Conservation (phyloP, 92 coral and sea anemone species). For the Porites lobata region DNA sequence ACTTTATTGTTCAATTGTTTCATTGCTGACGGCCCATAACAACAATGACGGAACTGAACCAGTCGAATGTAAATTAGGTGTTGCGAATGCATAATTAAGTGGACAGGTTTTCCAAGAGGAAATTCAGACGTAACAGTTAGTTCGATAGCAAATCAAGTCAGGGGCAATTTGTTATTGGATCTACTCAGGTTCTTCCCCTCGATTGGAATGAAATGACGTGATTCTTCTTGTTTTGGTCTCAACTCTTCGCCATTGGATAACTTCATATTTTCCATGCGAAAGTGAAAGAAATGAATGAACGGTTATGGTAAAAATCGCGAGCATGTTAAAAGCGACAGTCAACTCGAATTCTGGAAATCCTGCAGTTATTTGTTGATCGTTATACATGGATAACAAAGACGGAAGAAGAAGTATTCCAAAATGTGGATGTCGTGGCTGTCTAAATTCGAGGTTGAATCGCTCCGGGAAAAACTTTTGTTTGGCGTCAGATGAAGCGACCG, state of each 20-base stretch:
- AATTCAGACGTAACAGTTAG: conserved; percentile 32
- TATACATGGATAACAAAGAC: conserved; percentile 21
- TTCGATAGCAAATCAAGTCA: conserved; percentile 5
- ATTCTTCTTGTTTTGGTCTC: neutral
- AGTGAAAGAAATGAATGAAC: neutral
- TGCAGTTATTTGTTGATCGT: neutral
- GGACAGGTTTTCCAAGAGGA: conserved; percentile 34
- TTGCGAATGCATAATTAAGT: conserved; percentile 74
- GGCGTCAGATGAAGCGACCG: conserved; percentile 9
- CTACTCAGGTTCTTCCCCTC: neutral
- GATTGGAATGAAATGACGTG: neutral
- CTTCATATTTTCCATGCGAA: neutral
- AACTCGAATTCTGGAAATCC: neutral
- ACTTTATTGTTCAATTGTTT: conserved; percentile 21
- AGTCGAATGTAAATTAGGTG: conserved; percentile 77
- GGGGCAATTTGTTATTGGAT: conserved; percentile 1
- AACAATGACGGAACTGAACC: conserved; percentile 29
- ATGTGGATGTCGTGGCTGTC: conserved; percentile 21
- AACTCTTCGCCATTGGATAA: neutral
- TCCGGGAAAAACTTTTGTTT: neutral
- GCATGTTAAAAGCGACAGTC: conserved; percentile 23
- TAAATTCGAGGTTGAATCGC: neutral
- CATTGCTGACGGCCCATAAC: conserved; percentile 17
- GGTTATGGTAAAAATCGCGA: conserved; percentile 8
- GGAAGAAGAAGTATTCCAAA: neutral